Evolutionary conservation across 2,113 vertebrate genomes (phyloP).

Genomic region (Tychaedon coryphoeus): DNA sequence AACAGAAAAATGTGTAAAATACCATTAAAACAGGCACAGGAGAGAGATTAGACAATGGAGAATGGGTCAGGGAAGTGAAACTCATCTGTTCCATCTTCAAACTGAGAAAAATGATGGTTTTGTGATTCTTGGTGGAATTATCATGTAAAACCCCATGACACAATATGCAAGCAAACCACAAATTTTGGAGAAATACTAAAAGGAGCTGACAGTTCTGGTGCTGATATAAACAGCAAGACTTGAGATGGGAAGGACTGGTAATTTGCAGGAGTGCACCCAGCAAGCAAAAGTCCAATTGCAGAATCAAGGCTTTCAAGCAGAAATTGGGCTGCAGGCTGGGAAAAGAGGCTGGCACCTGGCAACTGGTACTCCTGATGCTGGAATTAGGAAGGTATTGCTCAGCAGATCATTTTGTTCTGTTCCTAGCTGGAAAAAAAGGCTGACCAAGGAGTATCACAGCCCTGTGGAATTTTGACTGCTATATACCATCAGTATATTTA

Average conservation of each 20-base stretch:
- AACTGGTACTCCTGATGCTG: neutral
- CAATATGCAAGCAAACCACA: neutral
- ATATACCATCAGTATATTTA: neutral
- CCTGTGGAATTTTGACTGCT: neutral
- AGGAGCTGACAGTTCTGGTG: neutral
- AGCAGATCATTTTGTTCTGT: neutral
- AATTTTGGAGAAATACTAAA: neutral
- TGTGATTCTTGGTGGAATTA: neutral
- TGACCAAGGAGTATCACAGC: neutral
- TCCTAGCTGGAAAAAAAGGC: neutral
- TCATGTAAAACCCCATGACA: conserved; percentile 1
- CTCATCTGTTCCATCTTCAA: neutral
- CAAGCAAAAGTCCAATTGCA: neutral
- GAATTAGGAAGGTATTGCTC: neutral
- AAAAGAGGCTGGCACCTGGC: neutral
- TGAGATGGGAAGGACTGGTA: neutral
- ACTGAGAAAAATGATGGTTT: neutral
- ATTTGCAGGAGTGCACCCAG: neutral
- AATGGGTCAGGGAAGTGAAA: neutral
- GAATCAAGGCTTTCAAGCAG: neutral
- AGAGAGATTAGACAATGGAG: neutral
- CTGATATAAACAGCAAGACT: neutral
- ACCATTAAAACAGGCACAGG: neutral
- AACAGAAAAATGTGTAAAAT: neutral
- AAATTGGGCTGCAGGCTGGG: neutral